A percentile compares a stretch with the other conserved stretches of the same genome.
These are phyloP conservation scores for Prionailurus viverrinus DNA, from an alignment of 2,113 vertebrate genomes.

Conservation along the genomic window DNA sequence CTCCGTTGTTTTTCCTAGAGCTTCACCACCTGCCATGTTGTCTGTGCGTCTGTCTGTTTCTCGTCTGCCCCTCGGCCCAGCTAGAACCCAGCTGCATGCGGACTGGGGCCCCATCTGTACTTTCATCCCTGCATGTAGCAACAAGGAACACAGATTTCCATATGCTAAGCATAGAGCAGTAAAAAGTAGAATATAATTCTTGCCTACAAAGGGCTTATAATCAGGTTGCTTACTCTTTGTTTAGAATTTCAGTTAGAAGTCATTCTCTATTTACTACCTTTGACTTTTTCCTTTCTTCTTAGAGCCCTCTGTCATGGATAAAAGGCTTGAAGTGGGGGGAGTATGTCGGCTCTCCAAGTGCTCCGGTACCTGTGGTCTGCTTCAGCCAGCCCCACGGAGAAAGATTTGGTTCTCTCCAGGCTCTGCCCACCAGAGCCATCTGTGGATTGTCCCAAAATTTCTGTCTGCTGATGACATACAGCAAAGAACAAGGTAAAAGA, in stretches of 20 bases:
- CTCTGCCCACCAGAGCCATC: constrained; percentile 96
- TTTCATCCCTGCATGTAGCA: neutral
- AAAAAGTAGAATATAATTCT: neutral
- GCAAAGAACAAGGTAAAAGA: constrained; percentile 97
- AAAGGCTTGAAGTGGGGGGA: constrained; percentile 99
- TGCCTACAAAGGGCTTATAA: neutral
- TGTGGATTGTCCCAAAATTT: constrained; percentile 97
- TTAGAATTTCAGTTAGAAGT: constrained; percentile 16
- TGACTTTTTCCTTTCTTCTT: constrained; percentile 44
- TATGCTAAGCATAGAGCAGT: neutral
- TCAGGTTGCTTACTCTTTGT: neutral
- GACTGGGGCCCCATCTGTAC: neutral
- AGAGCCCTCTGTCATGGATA: constrained; percentile 98
- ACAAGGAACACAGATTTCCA: neutral
- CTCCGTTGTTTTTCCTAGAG: neutral
- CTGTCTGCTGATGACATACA: constrained; percentile 99
- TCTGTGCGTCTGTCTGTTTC: too few relatives aligned
- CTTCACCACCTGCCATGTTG: neutral
- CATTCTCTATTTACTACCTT: neutral
- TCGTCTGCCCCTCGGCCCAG: neutral
- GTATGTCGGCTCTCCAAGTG: constrained; percentile 97
- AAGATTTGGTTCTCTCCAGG: constrained; percentile 95
- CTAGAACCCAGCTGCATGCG: neutral
- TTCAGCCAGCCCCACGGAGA: constrained; percentile 98
- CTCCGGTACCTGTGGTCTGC: constrained; percentile 96